phyloP scores from a whole-genome alignment of 1,140 invertebrate genomes.

The Leguminivora glycinivorella region DNA sequence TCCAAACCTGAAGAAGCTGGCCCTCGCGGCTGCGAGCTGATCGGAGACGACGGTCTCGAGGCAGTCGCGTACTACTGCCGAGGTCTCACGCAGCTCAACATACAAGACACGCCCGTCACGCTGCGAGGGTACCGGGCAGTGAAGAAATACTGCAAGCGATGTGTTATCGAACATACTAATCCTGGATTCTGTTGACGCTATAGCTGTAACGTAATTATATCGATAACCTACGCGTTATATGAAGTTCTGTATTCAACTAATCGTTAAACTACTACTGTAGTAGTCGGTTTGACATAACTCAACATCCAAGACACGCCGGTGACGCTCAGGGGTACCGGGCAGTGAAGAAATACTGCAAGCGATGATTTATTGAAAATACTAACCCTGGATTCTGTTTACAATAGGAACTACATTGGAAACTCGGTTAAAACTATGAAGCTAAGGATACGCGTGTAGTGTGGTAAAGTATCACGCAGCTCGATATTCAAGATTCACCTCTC shows the following conservation, averaged over 20 bases:
- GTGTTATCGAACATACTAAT: conserved; percentile 96
- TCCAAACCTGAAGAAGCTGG: conserved; percentile 93
- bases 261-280: no score
- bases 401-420: not conserved
- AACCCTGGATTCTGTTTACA: conserved; percentile 93
- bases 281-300: no score
- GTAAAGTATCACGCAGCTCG: no score
- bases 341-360: conserved; percentile 93
- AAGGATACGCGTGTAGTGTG: no score
- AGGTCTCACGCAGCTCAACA: conserved; percentile 92
- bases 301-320: conserved; percentile 75
- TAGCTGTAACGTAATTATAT: not conserved
- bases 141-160: conserved; percentile 93
- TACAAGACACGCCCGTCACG: conserved; percentile 94
- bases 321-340: conserved; percentile 92
- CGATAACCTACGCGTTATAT: no score
- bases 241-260: no score
- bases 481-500: no score
- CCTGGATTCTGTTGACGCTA: conserved; percentile 89
- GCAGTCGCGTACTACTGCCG: conserved; percentile 92
- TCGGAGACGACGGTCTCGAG: conserved; percentile 92
- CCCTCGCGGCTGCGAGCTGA: conserved; percentile 93
- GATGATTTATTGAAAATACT: conserved; percentile 96
- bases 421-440: no score
- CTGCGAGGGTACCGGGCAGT: conserved; percentile 93